Evolutionary conservation across 2,888 invertebrate species (phyloP).

Genomic region (Allygus modestus): DNA sequence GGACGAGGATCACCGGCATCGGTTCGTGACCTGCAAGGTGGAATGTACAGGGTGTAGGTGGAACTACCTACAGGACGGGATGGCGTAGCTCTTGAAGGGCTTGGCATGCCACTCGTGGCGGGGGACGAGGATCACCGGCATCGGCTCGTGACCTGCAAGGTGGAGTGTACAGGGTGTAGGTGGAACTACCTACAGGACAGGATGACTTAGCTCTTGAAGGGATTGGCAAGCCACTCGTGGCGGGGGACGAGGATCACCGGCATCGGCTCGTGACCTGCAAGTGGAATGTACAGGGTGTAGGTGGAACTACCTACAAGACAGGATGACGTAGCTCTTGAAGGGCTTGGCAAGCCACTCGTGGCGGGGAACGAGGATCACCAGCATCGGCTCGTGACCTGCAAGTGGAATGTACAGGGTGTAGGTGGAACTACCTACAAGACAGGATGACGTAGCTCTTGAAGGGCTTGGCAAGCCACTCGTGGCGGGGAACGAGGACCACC

Average conservation of each 20-base stretch:
- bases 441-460: no score
- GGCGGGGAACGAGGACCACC: no score
- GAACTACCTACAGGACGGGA: not conserved
- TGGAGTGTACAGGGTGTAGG: no score
- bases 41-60: no score
- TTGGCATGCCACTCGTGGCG: constrained; percentile 19
- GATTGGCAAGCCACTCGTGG: not conserved
- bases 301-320: not conserved
- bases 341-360: constrained; percentile 11
- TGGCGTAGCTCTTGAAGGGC: not conserved
- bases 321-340: constrained; percentile 1
- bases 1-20: not conserved
- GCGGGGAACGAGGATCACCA: not conserved
- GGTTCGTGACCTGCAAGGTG: not conserved
- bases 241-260: not conserved
- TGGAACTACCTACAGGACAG: not conserved
- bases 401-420: no score
- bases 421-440: no score
- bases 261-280: not conserved
- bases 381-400: not conserved
- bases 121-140: not conserved
- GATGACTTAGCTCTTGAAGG: not conserved
- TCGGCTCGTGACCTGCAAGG: not conserved
- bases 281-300: no score
- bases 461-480: no score